Conservation (phyloP, 2,888 invertebrate genomes). For the Dolichomitus sp. region DNA sequence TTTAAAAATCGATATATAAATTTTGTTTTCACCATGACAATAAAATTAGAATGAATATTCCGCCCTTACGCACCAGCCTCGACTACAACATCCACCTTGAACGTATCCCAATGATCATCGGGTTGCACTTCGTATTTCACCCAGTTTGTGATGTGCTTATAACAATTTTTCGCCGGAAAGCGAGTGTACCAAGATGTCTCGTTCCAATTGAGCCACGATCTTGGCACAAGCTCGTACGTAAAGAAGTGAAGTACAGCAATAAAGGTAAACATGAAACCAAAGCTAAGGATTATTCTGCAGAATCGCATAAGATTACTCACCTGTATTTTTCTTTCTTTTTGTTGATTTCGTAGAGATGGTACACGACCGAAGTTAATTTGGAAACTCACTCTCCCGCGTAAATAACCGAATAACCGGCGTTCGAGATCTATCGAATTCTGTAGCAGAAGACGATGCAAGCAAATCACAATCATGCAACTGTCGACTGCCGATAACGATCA, state of each 20-base stretch:
- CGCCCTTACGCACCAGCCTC: not conserved
- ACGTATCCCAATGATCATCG: not conserved
- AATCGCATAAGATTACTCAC: too few relatives aligned
- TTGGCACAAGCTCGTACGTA: conserved; percentile 7
- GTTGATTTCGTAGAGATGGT: too few relatives aligned
- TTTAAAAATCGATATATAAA: not conserved
- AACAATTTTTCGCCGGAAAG: not conserved
- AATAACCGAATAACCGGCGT: too few relatives aligned
- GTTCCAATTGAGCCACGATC: not conserved
- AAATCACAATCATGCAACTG: too few relatives aligned
- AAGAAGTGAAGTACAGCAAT: not conserved
- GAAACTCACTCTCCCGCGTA: too few relatives aligned
- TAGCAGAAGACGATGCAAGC: too few relatives aligned
- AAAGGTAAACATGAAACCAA: not conserved
- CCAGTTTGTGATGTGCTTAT: not conserved
- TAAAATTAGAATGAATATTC: not conserved
- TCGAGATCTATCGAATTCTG: too few relatives aligned
- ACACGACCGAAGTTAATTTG: too few relatives aligned
- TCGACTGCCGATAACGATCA: too few relatives aligned
- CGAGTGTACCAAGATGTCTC: not conserved
- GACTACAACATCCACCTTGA: not conserved
- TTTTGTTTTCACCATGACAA: not conserved
- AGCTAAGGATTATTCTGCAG: too few relatives aligned
- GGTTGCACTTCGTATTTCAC: not conserved
- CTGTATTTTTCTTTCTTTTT: too few relatives aligned